Percentiles rank a stretch among this genome's conserved stretches.
phyloP scores from a whole-genome alignment of 2,113 vertebrate genomes.

The Pogona vitticeps region DNA sequence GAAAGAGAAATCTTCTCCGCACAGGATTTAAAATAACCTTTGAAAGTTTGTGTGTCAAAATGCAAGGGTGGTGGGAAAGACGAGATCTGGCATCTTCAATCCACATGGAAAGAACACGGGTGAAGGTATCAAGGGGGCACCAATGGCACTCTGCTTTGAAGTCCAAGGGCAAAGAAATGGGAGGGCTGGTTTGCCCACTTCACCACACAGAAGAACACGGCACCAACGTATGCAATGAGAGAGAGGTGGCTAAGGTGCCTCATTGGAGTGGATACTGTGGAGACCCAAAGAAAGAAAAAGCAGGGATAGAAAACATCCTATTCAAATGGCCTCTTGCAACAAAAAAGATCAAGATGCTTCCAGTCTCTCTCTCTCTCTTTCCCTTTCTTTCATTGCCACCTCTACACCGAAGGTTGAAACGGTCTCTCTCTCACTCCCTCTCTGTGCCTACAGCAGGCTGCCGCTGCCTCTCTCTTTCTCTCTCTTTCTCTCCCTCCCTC shows the following conservation, averaged over 20 bases:
- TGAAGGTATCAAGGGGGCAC: conserved; percentile 74
- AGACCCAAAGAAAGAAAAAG: conserved; percentile 74
- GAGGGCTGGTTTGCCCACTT: conserved; percentile 79
- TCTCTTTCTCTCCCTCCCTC: conserved; percentile 75
- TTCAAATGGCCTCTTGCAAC: conserved; percentile 75
- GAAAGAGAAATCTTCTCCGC: conserved; percentile 62
- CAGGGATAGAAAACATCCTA: conserved; percentile 69
- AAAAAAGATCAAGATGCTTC: conserved; percentile 57
- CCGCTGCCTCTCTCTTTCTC: conserved; percentile 75
- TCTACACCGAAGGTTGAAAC: background rate
- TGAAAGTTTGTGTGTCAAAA: conserved; percentile 75
- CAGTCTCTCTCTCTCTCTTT: conserved; percentile 61
- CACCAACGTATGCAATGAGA: conserved; percentile 72
- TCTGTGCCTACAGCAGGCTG: conserved; percentile 67
- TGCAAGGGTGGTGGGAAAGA: conserved; percentile 66
- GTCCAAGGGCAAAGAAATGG: conserved; percentile 77
- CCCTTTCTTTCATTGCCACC: conserved; percentile 64
- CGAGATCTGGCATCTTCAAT: conserved; percentile 78
- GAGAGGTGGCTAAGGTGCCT: conserved; percentile 76
- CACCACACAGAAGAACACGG: conserved; percentile 77
- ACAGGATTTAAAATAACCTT: conserved; percentile 68
- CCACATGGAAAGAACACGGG: conserved; percentile 75
- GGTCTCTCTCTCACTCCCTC: conserved; percentile 72
- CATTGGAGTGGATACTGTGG: conserved; percentile 79
- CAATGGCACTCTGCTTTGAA: conserved; percentile 75